phyloP scores from a whole-genome alignment of 2,888 invertebrate species.

The Drosophila mimica region DNA sequence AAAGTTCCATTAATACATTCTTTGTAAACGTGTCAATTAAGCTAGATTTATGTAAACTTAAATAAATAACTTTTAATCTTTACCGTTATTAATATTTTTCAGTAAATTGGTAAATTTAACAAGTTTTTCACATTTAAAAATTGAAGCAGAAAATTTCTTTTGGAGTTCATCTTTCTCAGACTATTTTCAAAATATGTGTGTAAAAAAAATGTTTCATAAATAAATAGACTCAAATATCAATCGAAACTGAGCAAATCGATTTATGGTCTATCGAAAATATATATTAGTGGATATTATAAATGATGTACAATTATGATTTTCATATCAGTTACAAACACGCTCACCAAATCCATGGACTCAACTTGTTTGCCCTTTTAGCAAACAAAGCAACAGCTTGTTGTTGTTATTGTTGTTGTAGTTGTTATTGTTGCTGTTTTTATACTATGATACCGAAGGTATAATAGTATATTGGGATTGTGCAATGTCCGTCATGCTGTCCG shows the following conservation, averaged over 20 bases:
- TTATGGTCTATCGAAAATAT: neutral
- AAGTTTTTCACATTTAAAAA: neutral
- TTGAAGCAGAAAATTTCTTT: neutral
- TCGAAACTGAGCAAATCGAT: neutral
- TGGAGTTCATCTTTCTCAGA: neutral
- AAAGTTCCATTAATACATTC: neutral
- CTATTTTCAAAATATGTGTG: neutral
- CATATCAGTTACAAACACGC: slow-evolving; percentile 12
- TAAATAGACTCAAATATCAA: neutral
- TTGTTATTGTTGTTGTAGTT: slow-evolving; percentile 10
- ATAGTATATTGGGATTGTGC: too few species aligned
- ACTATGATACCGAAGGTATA: too few species aligned
- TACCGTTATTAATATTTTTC: neutral
- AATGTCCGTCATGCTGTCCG: too few species aligned
- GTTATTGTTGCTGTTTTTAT: neutral
- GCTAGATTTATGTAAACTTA: neutral
- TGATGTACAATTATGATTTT: neutral
- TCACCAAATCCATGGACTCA: slow-evolving; percentile 29
- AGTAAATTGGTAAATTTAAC: neutral
- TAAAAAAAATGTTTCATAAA: neutral
- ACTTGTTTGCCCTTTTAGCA: neutral
- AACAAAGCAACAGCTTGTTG: slow-evolving; percentile 29
- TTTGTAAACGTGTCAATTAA: neutral
- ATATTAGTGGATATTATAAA: neutral
- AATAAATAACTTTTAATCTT: neutral